Base-by-base conservation (phyloP, 2,888 invertebrate species). In the Clanis bilineata region DNA sequence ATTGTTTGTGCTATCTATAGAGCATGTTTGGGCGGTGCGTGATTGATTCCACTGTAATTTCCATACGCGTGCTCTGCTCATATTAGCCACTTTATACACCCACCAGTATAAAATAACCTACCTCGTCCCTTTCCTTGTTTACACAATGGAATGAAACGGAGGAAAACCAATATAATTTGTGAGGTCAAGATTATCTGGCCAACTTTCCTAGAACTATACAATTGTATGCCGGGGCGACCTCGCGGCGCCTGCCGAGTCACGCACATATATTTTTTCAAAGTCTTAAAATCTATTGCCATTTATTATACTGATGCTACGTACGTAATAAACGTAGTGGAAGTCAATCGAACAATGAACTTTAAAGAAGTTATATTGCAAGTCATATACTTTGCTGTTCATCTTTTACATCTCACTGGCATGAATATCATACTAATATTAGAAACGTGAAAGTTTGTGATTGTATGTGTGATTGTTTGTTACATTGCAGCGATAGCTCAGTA, bases 31-130 rank as follows among this genome's bases (percentile, higher is more conserved):
- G 83, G 79, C 76, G 78, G 81, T 83, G 85, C 88, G 88, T 90
- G 91, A 91, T 91, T 91, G 90, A 91, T 91, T 90, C 80, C 79
- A 84, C 85, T 83, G 88, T 88, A 89, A 91, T 91, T 91, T 91
- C 88, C 91, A 90, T 91, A 91, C 88, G 88, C 90, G 89, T 90
- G 90, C 80, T 87, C 84, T 80, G 84, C 79, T 86, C 87, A 85
- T 87, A 90, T 90, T 90, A 90, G 86, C 88, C 83, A 87, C 85
- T 87, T 85, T 85, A 81, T 80, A 80, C 74, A 78, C 76, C 76
- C 80, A 82, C 90, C 85, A 86, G 66, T 43, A 41, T 70, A 69
- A 64, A 15, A 57, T 64, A 82, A 75, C 28, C 82, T 68, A 47
- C 64, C 72, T 56, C 62, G 61, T 64, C 74, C 66, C 70, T 57